These are phyloP conservation scores for Australoheros facetus DNA, from an alignment of 2,797 vertebrate genomes.

Conservation along the genomic window DNA sequence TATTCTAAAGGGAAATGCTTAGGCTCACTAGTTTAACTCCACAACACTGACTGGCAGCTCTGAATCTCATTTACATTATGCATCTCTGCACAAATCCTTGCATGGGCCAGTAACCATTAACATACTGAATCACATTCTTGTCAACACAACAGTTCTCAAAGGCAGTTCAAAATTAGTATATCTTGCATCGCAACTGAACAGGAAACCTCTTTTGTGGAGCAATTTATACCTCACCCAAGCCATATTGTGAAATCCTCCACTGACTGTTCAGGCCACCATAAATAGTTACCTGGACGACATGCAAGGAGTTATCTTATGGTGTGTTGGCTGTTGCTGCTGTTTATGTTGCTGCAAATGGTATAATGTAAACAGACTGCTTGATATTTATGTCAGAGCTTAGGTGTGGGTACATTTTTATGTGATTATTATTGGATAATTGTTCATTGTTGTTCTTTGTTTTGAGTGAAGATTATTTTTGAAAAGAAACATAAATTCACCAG, in stretches of 20 bases:
- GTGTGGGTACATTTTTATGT: too few relatives aligned
- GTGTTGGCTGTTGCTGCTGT: too few relatives aligned
- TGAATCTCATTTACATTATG: not conserved
- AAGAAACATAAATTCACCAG: not conserved
- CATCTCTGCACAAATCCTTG: not conserved
- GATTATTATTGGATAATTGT: too few relatives aligned
- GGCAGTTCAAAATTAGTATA: not conserved
- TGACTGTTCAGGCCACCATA: not conserved
- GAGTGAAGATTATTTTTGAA: not conserved
- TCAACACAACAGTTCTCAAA: not conserved
- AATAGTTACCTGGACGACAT: not conserved
- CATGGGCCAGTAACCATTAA: not conserved
- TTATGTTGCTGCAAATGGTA: too few relatives aligned
- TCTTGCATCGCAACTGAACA: not conserved
- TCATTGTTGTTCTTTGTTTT: not conserved
- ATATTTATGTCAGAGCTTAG: too few relatives aligned
- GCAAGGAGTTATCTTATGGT: not conserved
- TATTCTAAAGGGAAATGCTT: not conserved
- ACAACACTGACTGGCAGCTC: not conserved
- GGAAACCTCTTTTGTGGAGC: not conserved
- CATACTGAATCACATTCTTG: not conserved
- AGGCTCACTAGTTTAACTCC: not conserved
- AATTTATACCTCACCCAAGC: not conserved
- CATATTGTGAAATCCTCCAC: not conserved
- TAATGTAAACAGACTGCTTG: too few relatives aligned